A percentile compares a stretch with the other conserved stretches of the same genome.
phyloP scores from a whole-genome alignment of 1,140 invertebrate species.

The Sycobia sp. region DNA sequence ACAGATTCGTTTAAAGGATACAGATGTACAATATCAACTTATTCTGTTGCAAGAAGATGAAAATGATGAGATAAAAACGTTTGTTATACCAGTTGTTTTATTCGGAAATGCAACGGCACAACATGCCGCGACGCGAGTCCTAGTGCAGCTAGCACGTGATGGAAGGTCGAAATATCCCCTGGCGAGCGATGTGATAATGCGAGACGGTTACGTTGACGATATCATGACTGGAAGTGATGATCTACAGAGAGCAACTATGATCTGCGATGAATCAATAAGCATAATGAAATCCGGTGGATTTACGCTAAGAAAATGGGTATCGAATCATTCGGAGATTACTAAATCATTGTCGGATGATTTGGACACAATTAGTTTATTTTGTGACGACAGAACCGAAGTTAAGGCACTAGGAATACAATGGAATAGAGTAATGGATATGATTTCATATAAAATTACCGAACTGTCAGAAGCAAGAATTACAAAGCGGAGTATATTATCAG shows the following conservation, averaged over 20 bases:
- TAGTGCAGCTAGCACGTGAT: slow-evolving; percentile 31
- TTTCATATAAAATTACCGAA: neutral
- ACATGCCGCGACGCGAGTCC: slow-evolving; percentile 27
- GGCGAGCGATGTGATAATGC: neutral
- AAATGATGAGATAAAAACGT: neutral
- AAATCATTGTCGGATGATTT: neutral
- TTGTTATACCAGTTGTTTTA: slow-evolving; percentile 31
- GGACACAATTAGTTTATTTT: neutral
- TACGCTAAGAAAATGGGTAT: slow-evolving; percentile 40
- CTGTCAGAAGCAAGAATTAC: neutral
- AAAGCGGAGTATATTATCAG: slow-evolving; percentile 32
- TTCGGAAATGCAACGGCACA: slow-evolving; percentile 34
- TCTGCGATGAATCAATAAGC: slow-evolving; percentile 1
- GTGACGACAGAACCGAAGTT: no score
- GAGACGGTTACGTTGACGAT: slow-evolving; percentile 37
- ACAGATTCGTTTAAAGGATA: slow-evolving; percentile 39
- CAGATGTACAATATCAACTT: slow-evolving; percentile 42
- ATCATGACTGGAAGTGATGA: slow-evolving; percentile 24
- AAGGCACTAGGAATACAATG: neutral
- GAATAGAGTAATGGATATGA: neutral
- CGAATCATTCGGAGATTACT: slow-evolving; percentile 18
- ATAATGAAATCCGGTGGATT: neutral
- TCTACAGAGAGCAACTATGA: neutral
- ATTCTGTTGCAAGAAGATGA: slow-evolving; percentile 42
- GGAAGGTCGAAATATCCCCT: slow-evolving; percentile 7